phyloP scores from a whole-genome alignment of 2,113 vertebrate genomes.

The Emydocephalus ijimae region DNA sequence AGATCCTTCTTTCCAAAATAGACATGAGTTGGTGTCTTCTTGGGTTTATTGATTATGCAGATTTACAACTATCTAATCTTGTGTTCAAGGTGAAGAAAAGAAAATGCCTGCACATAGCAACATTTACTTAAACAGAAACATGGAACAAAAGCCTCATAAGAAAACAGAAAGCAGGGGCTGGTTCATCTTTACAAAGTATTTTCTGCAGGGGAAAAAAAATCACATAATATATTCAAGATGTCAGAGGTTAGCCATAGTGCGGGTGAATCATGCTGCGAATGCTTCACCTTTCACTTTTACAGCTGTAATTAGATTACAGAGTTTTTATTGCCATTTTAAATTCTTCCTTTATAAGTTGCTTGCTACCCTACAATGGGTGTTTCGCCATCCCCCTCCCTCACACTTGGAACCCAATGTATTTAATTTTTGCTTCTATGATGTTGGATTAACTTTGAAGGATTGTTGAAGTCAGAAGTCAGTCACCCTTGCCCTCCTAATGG shows the following conservation, averaged over 20 bases:
- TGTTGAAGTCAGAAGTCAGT: slow-evolving; percentile 68
- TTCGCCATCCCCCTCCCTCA: slow-evolving; percentile 49
- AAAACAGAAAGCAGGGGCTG: slow-evolving; percentile 45
- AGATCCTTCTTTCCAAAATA: not conserved
- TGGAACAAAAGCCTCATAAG: not conserved
- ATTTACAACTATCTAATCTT: not conserved
- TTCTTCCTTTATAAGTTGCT: slow-evolving; percentile 66
- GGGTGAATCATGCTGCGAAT: slow-evolving; percentile 61
- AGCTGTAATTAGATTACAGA: slow-evolving; percentile 67
- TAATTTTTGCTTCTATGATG: slow-evolving; percentile 64
- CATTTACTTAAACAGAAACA: not conserved
- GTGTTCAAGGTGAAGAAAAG: not conserved
- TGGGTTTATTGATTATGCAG: not conserved
- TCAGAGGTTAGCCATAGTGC: slow-evolving; percentile 60
- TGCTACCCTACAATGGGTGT: slow-evolving; percentile 59
- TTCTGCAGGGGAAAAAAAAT: slow-evolving; percentile 57
- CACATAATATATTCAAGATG: slow-evolving; percentile 66
- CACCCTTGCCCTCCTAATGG: slow-evolving; percentile 75
- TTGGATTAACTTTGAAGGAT: slow-evolving; percentile 75
- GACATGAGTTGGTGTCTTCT: not conserved
- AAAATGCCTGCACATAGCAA: not conserved
- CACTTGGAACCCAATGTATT: slow-evolving; percentile 68
- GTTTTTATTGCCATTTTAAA: slow-evolving; percentile 70
- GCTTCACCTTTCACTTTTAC: slow-evolving; percentile 68
- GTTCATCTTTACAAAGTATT: slow-evolving; percentile 50